These are phyloP conservation scores for Auanema sp. DNA, from an alignment of 2,888 invertebrate genomes.

Conservation along the genomic window DNA sequence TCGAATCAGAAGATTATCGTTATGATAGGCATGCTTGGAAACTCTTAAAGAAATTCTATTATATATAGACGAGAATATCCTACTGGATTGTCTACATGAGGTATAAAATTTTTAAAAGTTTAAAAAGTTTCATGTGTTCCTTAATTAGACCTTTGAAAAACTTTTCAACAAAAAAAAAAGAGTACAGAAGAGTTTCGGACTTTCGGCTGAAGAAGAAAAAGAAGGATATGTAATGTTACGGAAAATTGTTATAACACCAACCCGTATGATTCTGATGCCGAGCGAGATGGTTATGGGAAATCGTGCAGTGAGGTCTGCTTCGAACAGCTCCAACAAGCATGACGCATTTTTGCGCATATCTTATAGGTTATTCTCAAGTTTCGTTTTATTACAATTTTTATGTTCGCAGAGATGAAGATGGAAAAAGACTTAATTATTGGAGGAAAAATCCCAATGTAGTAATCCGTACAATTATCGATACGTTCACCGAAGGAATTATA, in stretches of 20 bases:
- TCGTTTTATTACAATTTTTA: neutral
- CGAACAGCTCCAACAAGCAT: slow-evolving; percentile 1
- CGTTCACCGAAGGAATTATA: neutral
- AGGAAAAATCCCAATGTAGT: neutral
- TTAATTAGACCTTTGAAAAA: too few relatives aligned
- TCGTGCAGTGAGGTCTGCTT: slow-evolving; percentile 9
- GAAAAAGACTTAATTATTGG: neutral
- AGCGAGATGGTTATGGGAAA: slow-evolving; percentile 24
- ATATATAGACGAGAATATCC: too few relatives aligned
- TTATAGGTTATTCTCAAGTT: neutral
- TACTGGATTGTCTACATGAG: too few relatives aligned
- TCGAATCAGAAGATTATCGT: too few relatives aligned
- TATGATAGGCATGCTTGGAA: too few relatives aligned
- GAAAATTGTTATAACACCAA: slow-evolving; percentile 20
- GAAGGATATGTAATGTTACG: too few relatives aligned
- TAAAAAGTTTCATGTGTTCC: too few relatives aligned
- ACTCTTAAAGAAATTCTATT: too few relatives aligned
- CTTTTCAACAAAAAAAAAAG: too few relatives aligned
- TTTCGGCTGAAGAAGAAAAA: too few relatives aligned
- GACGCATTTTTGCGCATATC: slow-evolving; percentile 1
- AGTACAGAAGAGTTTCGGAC: too few relatives aligned
- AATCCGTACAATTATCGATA: neutral
- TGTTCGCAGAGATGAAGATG: neutral
- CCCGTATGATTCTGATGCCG: slow-evolving; percentile 14
- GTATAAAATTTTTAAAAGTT: too few relatives aligned